Evolutionary conservation across 1,140 invertebrate genomes (phyloP), one percentile per base, ranked within the genome.

Genomic region (Fopius arisanus): DNA sequence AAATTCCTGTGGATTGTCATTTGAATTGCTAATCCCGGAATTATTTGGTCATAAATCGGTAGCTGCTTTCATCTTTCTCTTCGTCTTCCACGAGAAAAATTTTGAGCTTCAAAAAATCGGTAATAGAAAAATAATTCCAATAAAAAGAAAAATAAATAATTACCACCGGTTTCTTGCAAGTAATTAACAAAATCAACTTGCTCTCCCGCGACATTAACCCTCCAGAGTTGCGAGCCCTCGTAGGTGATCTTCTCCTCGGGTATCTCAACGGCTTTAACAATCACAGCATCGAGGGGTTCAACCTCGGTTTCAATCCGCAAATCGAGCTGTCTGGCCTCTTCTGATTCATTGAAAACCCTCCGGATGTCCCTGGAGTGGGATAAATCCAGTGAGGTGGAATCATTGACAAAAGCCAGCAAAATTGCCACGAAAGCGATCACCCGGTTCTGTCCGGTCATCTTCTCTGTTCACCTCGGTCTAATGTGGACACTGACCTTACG

Each of bases 221-320:
- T 86, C 89, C 89, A 90, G 3, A 90, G 73, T 80, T 90, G 89
- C 7, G 86, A 86, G 0, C 89, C 89, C 3, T 86, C 85, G 74
- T 90, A 90, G 0, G 83, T 86, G n/a, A 90, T 74, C 68, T 76
- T 83, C 48, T 81, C 80, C 43, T 85, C 83, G 5, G 81, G 81
- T 26, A 85, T 86, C 23, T 82, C 81, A 0, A 82, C 79, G n/a
- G 81, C 79, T 41, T 81, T 84, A 5, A 82, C 70, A 21, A 84
- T 67, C 1, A 84, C 69, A 0, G 79, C 29, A 51, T 84, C 81
- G 6, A 51, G 67, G 26, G 71, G 48, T 54, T 70, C 73, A 67
- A 75, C 19, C 51, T 37, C 71, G 4, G 77, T 76, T 28, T 76
- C 76, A 9, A 81, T 79, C 7, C 78, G 70, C 41, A 81, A 43